Conservation (phyloP, 2,113 vertebrate species). For the Agapornis roseicollis region DNA sequence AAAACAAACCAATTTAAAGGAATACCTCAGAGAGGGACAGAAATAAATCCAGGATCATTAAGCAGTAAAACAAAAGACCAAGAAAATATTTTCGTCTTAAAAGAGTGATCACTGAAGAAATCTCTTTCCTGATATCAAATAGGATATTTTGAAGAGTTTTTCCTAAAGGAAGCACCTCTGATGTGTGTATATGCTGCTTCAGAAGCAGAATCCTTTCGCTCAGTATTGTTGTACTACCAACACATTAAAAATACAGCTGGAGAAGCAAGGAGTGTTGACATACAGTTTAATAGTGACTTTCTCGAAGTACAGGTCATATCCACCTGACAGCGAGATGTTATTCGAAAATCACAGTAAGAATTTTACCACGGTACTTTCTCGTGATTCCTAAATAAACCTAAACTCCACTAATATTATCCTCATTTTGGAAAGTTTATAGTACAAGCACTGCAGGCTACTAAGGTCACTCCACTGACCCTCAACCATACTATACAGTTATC, state of each 20-base stretch:
- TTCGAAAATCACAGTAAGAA: neutral
- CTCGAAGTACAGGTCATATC: neutral
- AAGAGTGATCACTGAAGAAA: neutral
- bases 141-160: neutral
- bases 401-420: neutral
- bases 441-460: neutral
- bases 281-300: neutral
- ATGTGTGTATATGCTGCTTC: neutral
- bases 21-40: neutral
- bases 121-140: neutral
- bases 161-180: neutral
- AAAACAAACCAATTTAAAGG: neutral
- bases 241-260: neutral
- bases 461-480: constrained; percentile 9
- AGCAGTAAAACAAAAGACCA: neutral
- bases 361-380: neutral
- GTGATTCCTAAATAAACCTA: neutral
- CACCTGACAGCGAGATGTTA: neutral
- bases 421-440: constrained; percentile 22
- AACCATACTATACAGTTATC: neutral
- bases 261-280: neutral
- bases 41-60: neutral
- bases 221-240: neutral
- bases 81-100: neutral
- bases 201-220: neutral